Conservation (phyloP, 2,888 invertebrate genomes). For the Syrphus vitripennis region DNA sequence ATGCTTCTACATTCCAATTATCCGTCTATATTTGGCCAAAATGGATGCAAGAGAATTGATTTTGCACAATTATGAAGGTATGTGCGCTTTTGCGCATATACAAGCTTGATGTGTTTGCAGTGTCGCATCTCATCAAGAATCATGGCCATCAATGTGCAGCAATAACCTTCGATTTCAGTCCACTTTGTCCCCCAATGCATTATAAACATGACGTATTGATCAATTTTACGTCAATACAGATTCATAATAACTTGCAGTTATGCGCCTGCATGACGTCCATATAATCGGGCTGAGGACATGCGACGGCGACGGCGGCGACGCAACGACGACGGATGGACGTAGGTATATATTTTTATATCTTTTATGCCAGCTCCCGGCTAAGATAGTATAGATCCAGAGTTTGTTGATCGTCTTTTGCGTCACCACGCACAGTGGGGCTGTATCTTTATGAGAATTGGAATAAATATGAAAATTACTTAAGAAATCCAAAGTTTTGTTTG, state of each 20-base stretch:
- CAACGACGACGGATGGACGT: not conserved
- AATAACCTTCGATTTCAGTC: slow-evolving; percentile 60
- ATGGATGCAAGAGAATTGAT: slow-evolving; percentile 53
- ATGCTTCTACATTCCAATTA: slow-evolving; percentile 66
- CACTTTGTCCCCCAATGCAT: slow-evolving; percentile 42
- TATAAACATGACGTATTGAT: slow-evolving; percentile 66
- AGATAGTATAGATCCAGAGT: not conserved
- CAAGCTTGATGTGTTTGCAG: slow-evolving; percentile 16
- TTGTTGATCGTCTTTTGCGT: not conserved
- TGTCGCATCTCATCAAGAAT: slow-evolving; percentile 41
- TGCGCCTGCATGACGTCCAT: slow-evolving; percentile 33
- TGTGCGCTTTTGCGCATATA: slow-evolving; percentile 42
- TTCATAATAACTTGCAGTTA: slow-evolving; percentile 53
- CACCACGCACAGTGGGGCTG: not conserved
- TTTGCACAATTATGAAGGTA: slow-evolving; percentile 63
- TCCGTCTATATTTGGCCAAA: slow-evolving; percentile 62
- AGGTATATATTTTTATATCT: not conserved
- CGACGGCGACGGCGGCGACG: not conserved
- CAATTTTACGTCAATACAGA: slow-evolving; percentile 71
- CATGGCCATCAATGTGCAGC: not conserved
- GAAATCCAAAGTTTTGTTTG: no score
- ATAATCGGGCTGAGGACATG: slow-evolving; percentile 20
- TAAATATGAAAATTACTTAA: not conserved
- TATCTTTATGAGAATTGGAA: not conserved
- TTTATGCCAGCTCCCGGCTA: not conserved